These are phyloP conservation scores for Macrobrachium rosenbergii DNA, from an alignment of 1,140 invertebrate genomes.

Conservation along the genomic window DNA sequence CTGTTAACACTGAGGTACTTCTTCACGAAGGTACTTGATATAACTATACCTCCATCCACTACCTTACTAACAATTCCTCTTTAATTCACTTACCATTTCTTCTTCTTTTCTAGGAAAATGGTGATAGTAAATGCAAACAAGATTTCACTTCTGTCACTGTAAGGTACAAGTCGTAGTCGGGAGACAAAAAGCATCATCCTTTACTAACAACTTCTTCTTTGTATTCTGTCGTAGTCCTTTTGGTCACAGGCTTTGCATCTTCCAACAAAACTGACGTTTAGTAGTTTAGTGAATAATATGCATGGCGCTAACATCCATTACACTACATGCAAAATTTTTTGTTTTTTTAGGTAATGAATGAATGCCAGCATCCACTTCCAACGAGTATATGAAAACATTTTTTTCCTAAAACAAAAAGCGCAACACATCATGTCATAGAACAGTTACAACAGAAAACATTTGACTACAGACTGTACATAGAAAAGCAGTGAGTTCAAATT, in stretches of 20 bases:
- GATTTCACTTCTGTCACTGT: conserved; percentile 16
- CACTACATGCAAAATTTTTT: too few species aligned
- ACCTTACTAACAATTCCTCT: not conserved
- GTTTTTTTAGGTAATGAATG: too few species aligned
- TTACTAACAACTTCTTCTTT: not conserved
- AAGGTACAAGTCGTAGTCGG: conserved; percentile 15
- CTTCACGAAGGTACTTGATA: not conserved
- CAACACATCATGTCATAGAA: too few species aligned
- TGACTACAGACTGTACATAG: too few species aligned
- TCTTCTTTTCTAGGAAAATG: conserved; percentile 27
- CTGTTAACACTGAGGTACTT: not conserved
- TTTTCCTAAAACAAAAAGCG: too few species aligned
- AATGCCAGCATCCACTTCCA: too few species aligned
- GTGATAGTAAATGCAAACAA: not conserved
- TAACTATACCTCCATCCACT: not conserved
- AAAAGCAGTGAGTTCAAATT: too few species aligned
- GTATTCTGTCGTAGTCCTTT: not conserved
- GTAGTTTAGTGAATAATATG: too few species aligned
- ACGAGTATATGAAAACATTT: too few species aligned
- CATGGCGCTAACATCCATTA: too few species aligned
- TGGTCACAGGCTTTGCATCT: not conserved
- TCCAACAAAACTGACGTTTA: not conserved
- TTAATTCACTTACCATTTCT: not conserved
- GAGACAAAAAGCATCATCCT: not conserved
- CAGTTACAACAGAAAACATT: too few species aligned